phyloP scores from a whole-genome alignment of 2,113 vertebrate species.

The Hassar affinis region DNA sequence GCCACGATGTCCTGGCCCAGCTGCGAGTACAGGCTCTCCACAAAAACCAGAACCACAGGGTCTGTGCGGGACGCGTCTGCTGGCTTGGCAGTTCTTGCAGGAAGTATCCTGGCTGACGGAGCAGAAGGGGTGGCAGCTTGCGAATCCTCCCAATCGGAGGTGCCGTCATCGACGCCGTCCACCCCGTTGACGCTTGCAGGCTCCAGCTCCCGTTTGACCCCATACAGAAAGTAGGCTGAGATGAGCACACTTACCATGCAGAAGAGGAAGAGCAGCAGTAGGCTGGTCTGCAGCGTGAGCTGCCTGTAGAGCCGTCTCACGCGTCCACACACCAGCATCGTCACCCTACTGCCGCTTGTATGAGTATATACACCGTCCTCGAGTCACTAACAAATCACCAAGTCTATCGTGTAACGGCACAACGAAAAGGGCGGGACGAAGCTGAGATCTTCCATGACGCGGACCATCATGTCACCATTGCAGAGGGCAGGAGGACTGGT shows the following conservation, averaged over 20 bases:
- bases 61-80: slow-evolving; percentile 78
- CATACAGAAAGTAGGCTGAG: slow-evolving; percentile 98
- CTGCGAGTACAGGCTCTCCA: slow-evolving; percentile 88
- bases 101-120: slow-evolving; percentile 67
- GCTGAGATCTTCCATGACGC: slow-evolving; percentile 71
- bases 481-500: slow-evolving; percentile 74
- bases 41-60: slow-evolving; percentile 84
- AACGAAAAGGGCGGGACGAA: slow-evolving; percentile 58
- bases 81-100: slow-evolving; percentile 73
- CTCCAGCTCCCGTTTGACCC: slow-evolving; percentile 91
- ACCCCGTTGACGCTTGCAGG: slow-evolving; percentile 77
- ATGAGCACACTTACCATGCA: slow-evolving; percentile 94
- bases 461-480: slow-evolving; percentile 96
- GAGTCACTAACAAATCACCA: slow-evolving; percentile 56
- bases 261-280: slow-evolving; percentile 91
- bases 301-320: slow-evolving; percentile 90
- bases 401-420: slow-evolving; percentile 62
- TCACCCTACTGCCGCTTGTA: slow-evolving; percentile 57
- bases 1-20: slow-evolving; percentile 89
- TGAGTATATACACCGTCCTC: slow-evolving; percentile 47
- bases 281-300: slow-evolving; percentile 89
- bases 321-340: slow-evolving; percentile 81
- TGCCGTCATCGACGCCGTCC: slow-evolving; percentile 64
- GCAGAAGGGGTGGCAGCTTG: slow-evolving; percentile 76
- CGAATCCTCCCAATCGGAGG: slow-evolving; percentile 77